A percentile compares a stretch with the other conserved stretches of the same genome.
These are phyloP conservation scores for Chiridota heheva DNA, from an alignment of 35 echinoderm and acorn worm genomes.

Conservation along the genomic window DNA sequence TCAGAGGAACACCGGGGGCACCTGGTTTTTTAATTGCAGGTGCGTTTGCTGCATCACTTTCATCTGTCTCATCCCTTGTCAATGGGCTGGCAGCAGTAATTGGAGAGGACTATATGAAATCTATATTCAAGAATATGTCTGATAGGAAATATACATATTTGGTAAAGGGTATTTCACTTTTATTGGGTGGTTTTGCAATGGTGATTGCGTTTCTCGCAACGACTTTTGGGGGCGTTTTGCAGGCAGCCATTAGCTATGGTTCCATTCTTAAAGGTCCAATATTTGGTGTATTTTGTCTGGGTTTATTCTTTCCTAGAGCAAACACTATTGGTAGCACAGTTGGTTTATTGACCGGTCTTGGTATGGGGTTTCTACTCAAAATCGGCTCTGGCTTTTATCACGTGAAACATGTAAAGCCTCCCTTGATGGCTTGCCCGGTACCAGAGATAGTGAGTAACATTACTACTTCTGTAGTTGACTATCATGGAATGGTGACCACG, in stretches of 20 bases:
- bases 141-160: conserved; percentile 1
- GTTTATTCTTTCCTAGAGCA: conserved; percentile 16
- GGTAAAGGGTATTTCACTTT: conserved; percentile 9
- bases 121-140: conserved; percentile 19
- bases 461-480: too few species aligned
- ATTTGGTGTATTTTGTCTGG: conserved; percentile 1
- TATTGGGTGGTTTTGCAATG: conserved; percentile 12
- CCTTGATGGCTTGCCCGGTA: too few species aligned
- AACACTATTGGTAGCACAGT: neutral
- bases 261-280: conserved; percentile 7
- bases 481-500: too few species aligned
- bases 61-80: conserved; percentile 8
- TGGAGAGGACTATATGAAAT: conserved; percentile 33
- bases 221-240: conserved; percentile 8
- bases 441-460: too few species aligned
- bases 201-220: conserved; percentile 21
- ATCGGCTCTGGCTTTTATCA: conserved; percentile 11
- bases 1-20: neutral
- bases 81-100: conserved; percentile 19
- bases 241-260: neutral
- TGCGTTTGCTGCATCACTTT: conserved; percentile 9
- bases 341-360: neutral
- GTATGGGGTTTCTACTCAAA: neutral
- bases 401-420: too few species aligned
- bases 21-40: conserved; percentile 17